These are phyloP conservation scores for Calonectris borealis DNA, from an alignment of 2,113 vertebrate genomes.

Conservation along the genomic window DNA sequence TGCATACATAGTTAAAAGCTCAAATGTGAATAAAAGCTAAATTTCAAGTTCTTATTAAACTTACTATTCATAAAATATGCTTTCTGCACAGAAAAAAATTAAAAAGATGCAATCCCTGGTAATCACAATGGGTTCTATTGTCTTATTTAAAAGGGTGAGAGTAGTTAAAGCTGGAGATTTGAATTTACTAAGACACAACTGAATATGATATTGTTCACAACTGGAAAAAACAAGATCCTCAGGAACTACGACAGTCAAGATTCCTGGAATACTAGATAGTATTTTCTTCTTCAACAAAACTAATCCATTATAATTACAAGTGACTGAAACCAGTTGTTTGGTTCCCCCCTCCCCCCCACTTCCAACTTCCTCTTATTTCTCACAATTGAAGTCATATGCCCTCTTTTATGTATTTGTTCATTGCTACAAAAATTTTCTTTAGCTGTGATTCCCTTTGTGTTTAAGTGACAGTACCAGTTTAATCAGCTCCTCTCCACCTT, in stretches of 20 bases:
- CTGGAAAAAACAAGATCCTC: not conserved
- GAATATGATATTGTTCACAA: not conserved
- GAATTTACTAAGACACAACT: not conserved
- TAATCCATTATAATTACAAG: not conserved
- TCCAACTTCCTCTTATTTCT: not conserved
- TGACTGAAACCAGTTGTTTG: not conserved
- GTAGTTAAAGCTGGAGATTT: not conserved
- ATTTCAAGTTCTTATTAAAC: not conserved
- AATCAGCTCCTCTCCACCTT: not conserved
- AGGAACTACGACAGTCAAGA: not conserved
- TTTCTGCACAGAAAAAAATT: not conserved
- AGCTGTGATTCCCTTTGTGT: not conserved
- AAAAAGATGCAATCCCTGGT: not conserved
- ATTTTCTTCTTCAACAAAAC: not conserved
- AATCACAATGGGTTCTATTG: not conserved
- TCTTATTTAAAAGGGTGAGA: not conserved
- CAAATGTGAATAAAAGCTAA: not conserved
- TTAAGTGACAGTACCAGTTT: not conserved
- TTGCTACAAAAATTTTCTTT: not conserved
- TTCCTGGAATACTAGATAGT: not conserved
- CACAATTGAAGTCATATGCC: not conserved
- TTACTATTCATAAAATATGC: not conserved
- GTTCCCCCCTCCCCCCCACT: not conserved
- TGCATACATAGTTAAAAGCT: not conserved
- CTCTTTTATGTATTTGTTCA: not conserved